These are phyloP conservation scores for Aplysia californica DNA, from an alignment of 1,140 invertebrate genomes.

Conservation along the genomic window DNA sequence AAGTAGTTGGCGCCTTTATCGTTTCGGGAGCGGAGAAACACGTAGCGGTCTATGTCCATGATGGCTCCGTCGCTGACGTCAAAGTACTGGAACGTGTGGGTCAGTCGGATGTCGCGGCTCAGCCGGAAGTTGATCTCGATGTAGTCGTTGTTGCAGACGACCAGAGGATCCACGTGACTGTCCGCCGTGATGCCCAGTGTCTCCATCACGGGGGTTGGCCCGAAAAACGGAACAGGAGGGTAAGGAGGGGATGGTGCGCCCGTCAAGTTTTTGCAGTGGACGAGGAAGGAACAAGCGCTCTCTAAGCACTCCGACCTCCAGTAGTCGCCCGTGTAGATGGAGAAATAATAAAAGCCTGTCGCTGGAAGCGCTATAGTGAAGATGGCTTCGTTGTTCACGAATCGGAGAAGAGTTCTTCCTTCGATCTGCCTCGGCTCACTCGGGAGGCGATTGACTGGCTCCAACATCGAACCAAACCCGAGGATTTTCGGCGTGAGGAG, in stretches of 20 bases:
- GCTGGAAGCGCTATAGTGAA: conserved; percentile 59
- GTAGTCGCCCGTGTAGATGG: conserved; percentile 60
- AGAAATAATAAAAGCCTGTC: conserved; percentile 61
- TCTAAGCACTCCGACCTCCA: conserved; percentile 64
- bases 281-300: conserved; percentile 61
- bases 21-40: conserved; percentile 56
- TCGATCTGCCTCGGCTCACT: conserved; percentile 45
- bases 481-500: conserved; percentile 58
- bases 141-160: conserved; percentile 56
- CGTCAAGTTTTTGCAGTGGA: conserved; percentile 51
- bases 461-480: conserved; percentile 56
- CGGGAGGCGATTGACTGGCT: conserved; percentile 52
- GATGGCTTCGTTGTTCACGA: conserved; percentile 61
- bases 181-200: conserved; percentile 50
- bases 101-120: conserved; percentile 54
- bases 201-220: conserved; percentile 60
- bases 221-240: conserved; percentile 61
- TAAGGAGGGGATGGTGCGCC: conserved; percentile 51
- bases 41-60: conserved; percentile 62
- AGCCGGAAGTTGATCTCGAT: conserved; percentile 58
- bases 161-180: conserved; percentile 56
- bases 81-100: conserved; percentile 63
- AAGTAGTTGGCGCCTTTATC: conserved; percentile 57
- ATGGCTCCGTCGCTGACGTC: conserved; percentile 55
- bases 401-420: conserved; percentile 55